Percentiles rank a stretch among this genome's conserved stretches.
These are phyloP conservation scores for Nasonia vitripennis DNA, from an alignment of 1,140 invertebrate species.

Conservation along the genomic window DNA sequence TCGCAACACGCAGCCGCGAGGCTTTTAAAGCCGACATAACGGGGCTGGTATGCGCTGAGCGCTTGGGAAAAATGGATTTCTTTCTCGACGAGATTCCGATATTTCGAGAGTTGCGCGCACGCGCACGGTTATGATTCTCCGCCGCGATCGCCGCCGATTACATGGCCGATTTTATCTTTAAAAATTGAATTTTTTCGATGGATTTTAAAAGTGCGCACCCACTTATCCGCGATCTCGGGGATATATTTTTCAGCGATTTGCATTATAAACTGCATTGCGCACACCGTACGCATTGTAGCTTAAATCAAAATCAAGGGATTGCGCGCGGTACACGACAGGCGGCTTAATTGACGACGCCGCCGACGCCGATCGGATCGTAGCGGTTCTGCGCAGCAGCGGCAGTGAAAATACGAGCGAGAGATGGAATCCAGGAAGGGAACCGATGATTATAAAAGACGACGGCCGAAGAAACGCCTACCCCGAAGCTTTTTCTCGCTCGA, in stretches of 20 bases:
- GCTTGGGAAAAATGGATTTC: background rate
- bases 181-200: background rate
- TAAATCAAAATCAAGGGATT: background rate
- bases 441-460: conserved; percentile 39
- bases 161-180: background rate
- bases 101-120: background rate
- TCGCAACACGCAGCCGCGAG: conserved; percentile 29
- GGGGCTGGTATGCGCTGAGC: background rate
- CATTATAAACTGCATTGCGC: background rate
- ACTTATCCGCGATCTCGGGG: background rate
- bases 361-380: conserved; percentile 6
- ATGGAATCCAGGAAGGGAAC: conserved; percentile 41
- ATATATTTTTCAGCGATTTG: background rate
- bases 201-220: too few relatives aligned
- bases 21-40: background rate
- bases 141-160: background rate
- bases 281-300: background rate
- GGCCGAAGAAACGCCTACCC: conserved; percentile 25
- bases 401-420: conserved; percentile 21
- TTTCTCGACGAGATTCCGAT: background rate
- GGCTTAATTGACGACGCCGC: conserved; percentile 12
- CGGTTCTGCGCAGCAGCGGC: background rate
- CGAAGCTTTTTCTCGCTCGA: background rate
- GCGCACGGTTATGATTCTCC: background rate
- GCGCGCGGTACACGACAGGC: background rate